A percentile compares a stretch with the other conserved stretches of the same genome.
phyloP scores from a whole-genome alignment of 2,113 vertebrate species.

The Phodopus roborovskii region DNA sequence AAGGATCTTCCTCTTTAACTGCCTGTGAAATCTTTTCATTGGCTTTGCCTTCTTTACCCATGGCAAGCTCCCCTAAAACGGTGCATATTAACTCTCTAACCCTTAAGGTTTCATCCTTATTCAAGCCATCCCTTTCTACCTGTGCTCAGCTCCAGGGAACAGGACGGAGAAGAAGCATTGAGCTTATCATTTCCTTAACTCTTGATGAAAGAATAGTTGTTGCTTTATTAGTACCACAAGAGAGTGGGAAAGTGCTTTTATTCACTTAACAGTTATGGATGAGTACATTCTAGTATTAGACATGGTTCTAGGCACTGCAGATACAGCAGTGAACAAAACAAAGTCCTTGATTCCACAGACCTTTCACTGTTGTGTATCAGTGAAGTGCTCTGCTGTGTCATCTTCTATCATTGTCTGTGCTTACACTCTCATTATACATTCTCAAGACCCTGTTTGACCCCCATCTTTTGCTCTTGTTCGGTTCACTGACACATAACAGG shows the following conservation, averaged over 20 bases:
- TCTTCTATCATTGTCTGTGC: not conserved
- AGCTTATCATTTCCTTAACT: not conserved
- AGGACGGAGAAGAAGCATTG: not conserved
- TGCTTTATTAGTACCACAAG: not conserved
- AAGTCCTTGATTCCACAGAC: not conserved
- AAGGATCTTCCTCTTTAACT: slow-evolving; percentile 48
- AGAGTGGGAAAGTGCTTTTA: not conserved
- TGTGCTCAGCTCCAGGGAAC: not conserved
- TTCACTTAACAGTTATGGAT: slow-evolving; percentile 6
- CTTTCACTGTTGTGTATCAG: not conserved
- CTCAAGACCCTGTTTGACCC: not conserved
- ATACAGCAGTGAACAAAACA: not conserved
- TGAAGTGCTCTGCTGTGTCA: not conserved
- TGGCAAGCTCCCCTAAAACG: not conserved
- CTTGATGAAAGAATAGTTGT: not conserved
- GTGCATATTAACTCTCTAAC: not conserved
- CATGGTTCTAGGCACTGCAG: not conserved
- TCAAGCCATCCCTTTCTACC: not conserved
- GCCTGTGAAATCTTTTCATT: not conserved
- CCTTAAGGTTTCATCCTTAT: slow-evolving; percentile 36
- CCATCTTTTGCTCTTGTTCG: not conserved
- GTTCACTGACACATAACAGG: not conserved
- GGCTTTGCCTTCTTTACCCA: not conserved
- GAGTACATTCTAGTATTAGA: not conserved
- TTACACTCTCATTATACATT: not conserved